Percentiles rank a stretch among this genome's conserved stretches.
Evolutionary conservation across 2,797 vertebrate species (phyloP).

Genomic region (Echeneis naucrates): DNA sequence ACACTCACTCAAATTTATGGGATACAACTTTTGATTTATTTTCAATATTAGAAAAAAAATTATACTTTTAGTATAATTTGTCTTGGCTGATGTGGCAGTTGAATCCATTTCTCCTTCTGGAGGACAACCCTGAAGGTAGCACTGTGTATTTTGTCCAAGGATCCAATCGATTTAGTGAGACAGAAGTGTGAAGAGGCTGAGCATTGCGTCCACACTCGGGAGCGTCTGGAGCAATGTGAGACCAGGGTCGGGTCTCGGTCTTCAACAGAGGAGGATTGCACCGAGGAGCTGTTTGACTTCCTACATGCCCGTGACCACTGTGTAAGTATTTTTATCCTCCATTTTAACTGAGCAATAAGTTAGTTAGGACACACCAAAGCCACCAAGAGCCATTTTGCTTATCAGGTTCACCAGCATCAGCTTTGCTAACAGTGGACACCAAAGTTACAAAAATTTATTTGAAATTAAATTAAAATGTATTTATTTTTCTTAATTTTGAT

Average conservation of each 20-base stretch:
- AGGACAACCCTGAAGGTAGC: neutral
- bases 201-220: conserved; percentile 88
- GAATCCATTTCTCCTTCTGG: neutral
- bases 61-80: neutral
- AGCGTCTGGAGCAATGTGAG: conserved; percentile 89
- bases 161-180: conserved; percentile 88
- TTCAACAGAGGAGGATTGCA: conserved; percentile 90
- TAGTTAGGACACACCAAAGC: neutral
- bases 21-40: neutral
- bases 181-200: conserved; percentile 89
- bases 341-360: neutral
- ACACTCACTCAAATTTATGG: neutral
- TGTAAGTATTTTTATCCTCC: conserved; percentile 82
- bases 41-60: neutral
- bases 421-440: neutral
- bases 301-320: conserved; percentile 96
- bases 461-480: no score
- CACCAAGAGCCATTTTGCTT: neutral
- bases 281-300: conserved; percentile 97
- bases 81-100: neutral
- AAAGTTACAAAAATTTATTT: no score
- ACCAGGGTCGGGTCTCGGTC: conserved; percentile 90
- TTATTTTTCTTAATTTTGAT: neutral
- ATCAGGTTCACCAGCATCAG: neutral
- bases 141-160: conserved; percentile 77